Percentiles rank a stretch among this genome's conserved stretches.
Conservation (phyloP, 2,888 invertebrate genomes). For the Alentia gelatinosa region DNA sequence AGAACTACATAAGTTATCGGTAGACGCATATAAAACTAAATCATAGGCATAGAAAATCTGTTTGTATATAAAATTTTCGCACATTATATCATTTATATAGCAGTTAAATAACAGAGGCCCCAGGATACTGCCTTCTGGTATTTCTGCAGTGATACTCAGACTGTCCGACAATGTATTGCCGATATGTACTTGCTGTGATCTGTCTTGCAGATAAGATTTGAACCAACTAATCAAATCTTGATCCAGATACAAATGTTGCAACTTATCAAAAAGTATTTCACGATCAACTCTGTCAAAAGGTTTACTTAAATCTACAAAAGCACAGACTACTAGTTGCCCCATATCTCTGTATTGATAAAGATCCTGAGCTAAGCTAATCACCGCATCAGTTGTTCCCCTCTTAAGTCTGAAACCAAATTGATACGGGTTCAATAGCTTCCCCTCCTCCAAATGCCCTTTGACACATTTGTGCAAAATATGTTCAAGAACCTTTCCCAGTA, state of each 20-base stretch:
- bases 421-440: background rate
- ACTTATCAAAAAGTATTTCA: too few species aligned
- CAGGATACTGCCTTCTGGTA: background rate
- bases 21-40: background rate
- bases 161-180: background rate
- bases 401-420: background rate
- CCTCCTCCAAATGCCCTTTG: background rate
- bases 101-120: background rate
- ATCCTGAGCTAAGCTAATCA: background rate
- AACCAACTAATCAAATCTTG: background rate
- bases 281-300: too few species aligned
- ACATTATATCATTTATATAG: background rate
- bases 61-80: background rate
- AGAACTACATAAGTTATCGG: background rate
- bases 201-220: background rate
- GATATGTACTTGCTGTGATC: background rate
- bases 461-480: background rate
- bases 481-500: background rate
- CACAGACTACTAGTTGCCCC: too few species aligned
- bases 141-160: background rate
- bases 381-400: background rate
- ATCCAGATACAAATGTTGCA: too few species aligned
- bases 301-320: too few species aligned
- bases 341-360: background rate
- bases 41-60: background rate